Evolutionary conservation across 2,113 vertebrate genomes (phyloP).

Genomic region (Dasyurus viverrinus): DNA sequence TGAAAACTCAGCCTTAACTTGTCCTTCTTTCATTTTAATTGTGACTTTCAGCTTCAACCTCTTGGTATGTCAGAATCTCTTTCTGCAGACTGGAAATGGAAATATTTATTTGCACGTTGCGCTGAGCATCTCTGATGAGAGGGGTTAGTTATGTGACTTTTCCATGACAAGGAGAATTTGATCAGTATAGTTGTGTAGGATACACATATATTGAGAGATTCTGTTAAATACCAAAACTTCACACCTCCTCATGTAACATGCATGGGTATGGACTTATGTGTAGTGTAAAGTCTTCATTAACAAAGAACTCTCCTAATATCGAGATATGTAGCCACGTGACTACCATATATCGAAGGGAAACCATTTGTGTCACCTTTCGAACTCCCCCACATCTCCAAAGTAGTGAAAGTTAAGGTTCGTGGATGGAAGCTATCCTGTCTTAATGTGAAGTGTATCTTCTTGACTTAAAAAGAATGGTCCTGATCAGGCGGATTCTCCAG

Average conservation of each 20-base stretch:
- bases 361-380: not conserved
- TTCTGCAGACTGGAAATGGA: not conserved
- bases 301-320: constrained; percentile 70
- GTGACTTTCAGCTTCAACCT: constrained; percentile 42
- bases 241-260: not conserved
- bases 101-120: not conserved
- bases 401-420: not conserved
- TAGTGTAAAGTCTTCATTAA: constrained; percentile 30
- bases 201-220: not conserved
- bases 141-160: not conserved
- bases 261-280: not conserved
- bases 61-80: constrained; percentile 48
- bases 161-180: not conserved
- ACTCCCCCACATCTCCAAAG: not conserved
- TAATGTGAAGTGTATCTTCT: constrained; percentile 61
- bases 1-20: constrained; percentile 41
- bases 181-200: not conserved
- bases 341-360: not conserved
- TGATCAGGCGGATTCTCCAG: constrained; percentile 68
- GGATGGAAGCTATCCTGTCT: constrained; percentile 39
- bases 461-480: constrained; percentile 52
- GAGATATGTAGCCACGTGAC: constrained; percentile 60
- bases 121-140: constrained; percentile 11
- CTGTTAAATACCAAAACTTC: not conserved
- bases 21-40: constrained; percentile 37